Evolutionary conservation across 2,888 invertebrate genomes (phyloP).

Genomic region (Saturnia japonica): DNA sequence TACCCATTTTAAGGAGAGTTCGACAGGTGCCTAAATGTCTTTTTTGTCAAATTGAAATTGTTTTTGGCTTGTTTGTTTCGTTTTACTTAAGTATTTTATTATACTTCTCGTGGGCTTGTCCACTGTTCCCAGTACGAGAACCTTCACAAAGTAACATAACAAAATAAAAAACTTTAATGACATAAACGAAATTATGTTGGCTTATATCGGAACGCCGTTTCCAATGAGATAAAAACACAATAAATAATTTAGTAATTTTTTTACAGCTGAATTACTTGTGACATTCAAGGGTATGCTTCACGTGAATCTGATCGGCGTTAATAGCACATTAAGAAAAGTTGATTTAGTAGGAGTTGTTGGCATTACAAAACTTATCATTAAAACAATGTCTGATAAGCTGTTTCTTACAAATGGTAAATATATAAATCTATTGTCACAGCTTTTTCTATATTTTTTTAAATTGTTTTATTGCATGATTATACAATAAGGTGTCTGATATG

Average conservation of each 20-base stretch:
- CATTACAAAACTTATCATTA: constrained; percentile 48
- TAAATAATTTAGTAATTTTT: constrained; percentile 24
- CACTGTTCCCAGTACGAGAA: too few relatives aligned
- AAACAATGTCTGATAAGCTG: constrained; percentile 45
- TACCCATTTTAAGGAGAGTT: too few relatives aligned
- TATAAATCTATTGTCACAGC: background rate
- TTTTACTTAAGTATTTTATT: too few relatives aligned
- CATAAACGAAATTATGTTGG: too few relatives aligned
- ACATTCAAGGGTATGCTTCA: constrained; percentile 56
- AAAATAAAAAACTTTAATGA: too few relatives aligned
- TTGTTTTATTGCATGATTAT: background rate
- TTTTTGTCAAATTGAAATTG: too few relatives aligned
- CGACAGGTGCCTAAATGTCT: too few relatives aligned
- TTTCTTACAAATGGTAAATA: constrained; percentile 55
- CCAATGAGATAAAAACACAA: background rate
- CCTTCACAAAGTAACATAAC: too few relatives aligned
- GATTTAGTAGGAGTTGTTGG: constrained; percentile 63
- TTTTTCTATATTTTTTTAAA: background rate
- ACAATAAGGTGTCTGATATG: background rate
- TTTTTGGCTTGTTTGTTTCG: too few relatives aligned
- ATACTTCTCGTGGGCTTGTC: too few relatives aligned
- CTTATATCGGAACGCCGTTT: background rate
- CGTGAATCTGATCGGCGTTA: constrained; percentile 62
- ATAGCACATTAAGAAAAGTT: constrained; percentile 55
- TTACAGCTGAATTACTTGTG: constrained; percentile 46